Evolutionary conservation across 1,140 invertebrate species (phyloP), one percentile per base, ranked within the genome.

Genomic region (Penaeus indicus): DNA sequence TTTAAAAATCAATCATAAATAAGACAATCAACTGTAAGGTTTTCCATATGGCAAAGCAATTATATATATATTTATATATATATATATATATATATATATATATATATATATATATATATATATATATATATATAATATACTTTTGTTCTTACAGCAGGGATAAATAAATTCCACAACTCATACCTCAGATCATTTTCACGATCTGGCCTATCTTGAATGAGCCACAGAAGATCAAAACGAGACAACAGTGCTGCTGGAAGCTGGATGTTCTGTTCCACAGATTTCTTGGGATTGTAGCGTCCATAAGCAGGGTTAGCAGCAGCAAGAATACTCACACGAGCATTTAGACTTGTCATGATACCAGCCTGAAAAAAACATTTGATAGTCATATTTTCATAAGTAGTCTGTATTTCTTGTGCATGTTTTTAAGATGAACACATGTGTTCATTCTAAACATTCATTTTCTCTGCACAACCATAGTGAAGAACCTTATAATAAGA

Each of bases 221-320:
- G 94, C 98, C 98, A 99, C 0, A 99, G 94, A 7, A 99, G 93
- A 94, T 99, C 99, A 94, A 99, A 99, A 92, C 99, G 95, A 1
- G 99, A 99, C 3, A 99, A 94, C 8, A 99, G 93, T n/a, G 99
- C 99, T 38, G 99, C 98, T 3, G 99, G 99, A 64, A 99, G 94
- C 92, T 99, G 97, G 86, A 99, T 97, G 92, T 99, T 99, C 92
- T 99, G 98, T 94, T 99, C 98, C 61, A 99, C 95, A 0, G 97
- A 95, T 90, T 97, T 95, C 92, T 98, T 98, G 0, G 97, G 96
- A 94, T 99, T 99, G 93, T 99, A 99, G 90, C 97, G 95, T 19
- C 99, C 99, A 93, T 97, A 99, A 0, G 98, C 98, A 25, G 99
- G 99, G 95, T 99, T 99, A 18, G 99, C 99, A 4, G 99, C 99